Conservation (phyloP, 2,888 invertebrate species). For the Argyresthia goedartella region DNA sequence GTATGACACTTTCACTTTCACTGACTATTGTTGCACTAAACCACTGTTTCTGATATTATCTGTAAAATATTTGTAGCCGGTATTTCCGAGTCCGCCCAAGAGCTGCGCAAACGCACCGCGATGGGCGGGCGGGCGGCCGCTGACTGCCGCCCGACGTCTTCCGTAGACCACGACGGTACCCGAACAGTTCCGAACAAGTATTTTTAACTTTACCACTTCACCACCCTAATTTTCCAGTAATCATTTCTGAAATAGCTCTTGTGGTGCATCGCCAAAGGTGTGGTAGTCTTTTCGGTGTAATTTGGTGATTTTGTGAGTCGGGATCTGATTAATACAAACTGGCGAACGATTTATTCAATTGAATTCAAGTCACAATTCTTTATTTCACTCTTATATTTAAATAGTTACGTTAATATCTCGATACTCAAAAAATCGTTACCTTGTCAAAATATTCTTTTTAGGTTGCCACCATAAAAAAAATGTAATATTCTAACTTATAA, state of each 20-base stretch:
- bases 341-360: no score
- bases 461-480: no score
- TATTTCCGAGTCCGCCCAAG: conserved; percentile 32
- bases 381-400: no score
- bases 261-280: not conserved
- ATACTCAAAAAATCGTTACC: no score
- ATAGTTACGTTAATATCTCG: no score
- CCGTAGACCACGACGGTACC: conserved; percentile 25
- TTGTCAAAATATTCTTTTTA: no score
- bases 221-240: not conserved
- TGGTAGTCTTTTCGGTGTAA: not conserved
- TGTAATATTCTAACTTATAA: no score
- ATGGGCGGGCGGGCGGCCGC: conserved; percentile 54
- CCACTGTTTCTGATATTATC: no score
- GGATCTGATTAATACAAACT: not conserved
- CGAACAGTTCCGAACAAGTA: conserved; percentile 50
- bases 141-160: conserved; percentile 28
- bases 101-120: conserved; percentile 37
- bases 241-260: conserved; percentile 4
- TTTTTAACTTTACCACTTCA: conserved; percentile 44
- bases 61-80: not conserved
- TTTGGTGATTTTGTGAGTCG: not conserved
- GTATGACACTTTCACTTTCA: no score
- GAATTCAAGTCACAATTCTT: no score
- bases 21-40: no score